phyloP scores from a whole-genome alignment of 2,113 vertebrate species.

The Mastomys natalensis region DNA sequence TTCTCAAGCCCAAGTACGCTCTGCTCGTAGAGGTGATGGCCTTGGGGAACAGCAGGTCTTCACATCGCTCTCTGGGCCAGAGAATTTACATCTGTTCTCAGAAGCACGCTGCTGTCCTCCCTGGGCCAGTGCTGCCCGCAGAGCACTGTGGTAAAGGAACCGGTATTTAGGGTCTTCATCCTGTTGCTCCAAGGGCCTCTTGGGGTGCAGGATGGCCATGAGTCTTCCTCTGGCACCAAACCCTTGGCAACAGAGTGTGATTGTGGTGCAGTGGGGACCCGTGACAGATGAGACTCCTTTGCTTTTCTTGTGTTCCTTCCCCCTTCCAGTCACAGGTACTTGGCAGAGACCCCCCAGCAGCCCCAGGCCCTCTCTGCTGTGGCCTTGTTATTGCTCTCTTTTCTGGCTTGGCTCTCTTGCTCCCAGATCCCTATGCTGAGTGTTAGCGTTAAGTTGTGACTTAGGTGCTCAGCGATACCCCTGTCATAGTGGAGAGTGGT shows the following conservation, averaged over 20 bases:
- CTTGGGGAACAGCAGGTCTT: not conserved
- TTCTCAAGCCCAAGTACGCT: not conserved
- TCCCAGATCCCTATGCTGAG: not conserved
- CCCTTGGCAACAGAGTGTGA: not conserved
- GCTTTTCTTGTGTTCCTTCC: not conserved
- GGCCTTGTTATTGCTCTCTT: not conserved
- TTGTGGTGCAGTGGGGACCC: not conserved
- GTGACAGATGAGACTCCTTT: not conserved
- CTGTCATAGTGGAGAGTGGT: fast-evolving
- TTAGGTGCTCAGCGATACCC: not conserved
- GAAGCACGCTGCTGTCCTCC: no score
- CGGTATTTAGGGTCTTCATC: not conserved
- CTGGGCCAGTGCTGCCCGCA: no score
- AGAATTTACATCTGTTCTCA: not conserved
- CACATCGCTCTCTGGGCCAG: fast-evolving
- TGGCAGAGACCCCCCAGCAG: fast-evolving
- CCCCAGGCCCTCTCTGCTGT: not conserved
- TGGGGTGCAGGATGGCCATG: fast-evolving
- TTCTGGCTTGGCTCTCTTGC: not conserved
- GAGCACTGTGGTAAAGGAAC: not conserved
- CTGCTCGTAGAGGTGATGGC: fast-evolving
- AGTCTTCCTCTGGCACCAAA: not conserved
- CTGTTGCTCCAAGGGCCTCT: not conserved
- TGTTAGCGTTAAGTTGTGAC: not conserved
- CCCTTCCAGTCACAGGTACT: not conserved